Evolutionary conservation across 2,888 invertebrate genomes (phyloP).

Genomic region (Euclidia mi): DNA sequence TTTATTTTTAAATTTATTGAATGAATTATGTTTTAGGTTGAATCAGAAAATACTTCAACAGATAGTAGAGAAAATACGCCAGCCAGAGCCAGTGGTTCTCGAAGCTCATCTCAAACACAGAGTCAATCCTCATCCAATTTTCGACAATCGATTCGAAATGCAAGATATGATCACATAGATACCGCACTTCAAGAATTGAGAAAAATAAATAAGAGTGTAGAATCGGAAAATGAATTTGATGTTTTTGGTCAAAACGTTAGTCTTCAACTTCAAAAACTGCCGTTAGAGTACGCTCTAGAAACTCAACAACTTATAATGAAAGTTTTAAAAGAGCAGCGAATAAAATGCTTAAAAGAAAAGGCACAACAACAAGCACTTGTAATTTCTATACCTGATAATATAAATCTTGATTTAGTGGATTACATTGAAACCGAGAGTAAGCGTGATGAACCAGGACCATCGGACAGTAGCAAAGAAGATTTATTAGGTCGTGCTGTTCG

Average conservation of each 20-base stretch:
- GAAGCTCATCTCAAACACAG: slow-evolving; percentile 33
- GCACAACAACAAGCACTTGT: slow-evolving; percentile 29
- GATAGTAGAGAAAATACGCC: slow-evolving; percentile 33
- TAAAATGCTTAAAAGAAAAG: slow-evolving; percentile 24
- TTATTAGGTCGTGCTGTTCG: slow-evolving; percentile 31
- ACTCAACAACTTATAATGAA: slow-evolving; percentile 35
- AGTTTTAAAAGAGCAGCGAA: slow-evolving; percentile 36
- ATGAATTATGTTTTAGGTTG: slow-evolving; percentile 35
- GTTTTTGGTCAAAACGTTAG: slow-evolving; percentile 36
- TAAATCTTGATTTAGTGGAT: slow-evolving; percentile 28
- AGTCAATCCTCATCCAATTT: slow-evolving; percentile 35
- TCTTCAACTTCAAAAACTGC: slow-evolving; percentile 38
- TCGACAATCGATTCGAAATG: slow-evolving; percentile 34
- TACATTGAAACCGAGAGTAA: slow-evolving; percentile 28
- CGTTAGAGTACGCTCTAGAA: slow-evolving; percentile 32
- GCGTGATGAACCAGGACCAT: slow-evolving; percentile 29
- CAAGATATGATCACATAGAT: slow-evolving; percentile 28
- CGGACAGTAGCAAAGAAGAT: slow-evolving; percentile 30
- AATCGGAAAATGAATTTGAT: slow-evolving; percentile 36
- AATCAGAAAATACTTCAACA: slow-evolving; percentile 36
- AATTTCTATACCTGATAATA: slow-evolving; percentile 30
- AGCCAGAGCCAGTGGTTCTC: slow-evolving; percentile 31
- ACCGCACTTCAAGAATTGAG: slow-evolving; percentile 16
- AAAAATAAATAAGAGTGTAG: slow-evolving; percentile 28
- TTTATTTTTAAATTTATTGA: slow-evolving; percentile 33